Base-by-base conservation (phyloP, 64 coral and sea anemone genomes). In the Montipora foliosa region DNA sequence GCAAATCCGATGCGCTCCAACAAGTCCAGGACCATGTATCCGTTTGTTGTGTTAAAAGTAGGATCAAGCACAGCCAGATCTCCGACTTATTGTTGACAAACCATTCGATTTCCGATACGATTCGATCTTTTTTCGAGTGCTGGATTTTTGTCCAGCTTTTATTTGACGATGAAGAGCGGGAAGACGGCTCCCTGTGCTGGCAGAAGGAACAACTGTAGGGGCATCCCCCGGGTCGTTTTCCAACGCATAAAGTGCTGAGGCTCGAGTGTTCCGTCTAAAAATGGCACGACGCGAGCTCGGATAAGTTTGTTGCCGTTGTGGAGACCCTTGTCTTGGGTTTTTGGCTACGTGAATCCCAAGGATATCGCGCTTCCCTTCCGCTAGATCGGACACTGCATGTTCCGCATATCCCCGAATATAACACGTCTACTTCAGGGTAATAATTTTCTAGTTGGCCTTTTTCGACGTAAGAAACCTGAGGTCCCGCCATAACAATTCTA, bases 341-440 rank as follows among this genome's bases (percentile, higher is more conserved):
- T 61, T 8, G 20, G 20, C 75, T 22, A 76, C 52, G 37, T 89
- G 87, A 19, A 78, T 75, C 3, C 87, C 87, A 61, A 76, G 5
- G 3, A 78, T 78, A 75, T 75, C 49, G 5, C 78, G 15, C 24
- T 89, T 89, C 29, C 73, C 69, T 78, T 89, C 74, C 6, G 87
- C 71, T 44, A 89, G 47, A 25, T 89, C 75, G 4, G 57, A 47
- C 70, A 89, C 75, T 1, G 75, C 87, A 8, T 77, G 22, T 62
- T 89, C 87, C 4, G 87, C 87, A 77, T 89, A 89, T 7, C 87
- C 87, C 4, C 87, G 87, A 8, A 89, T 89, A 17, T n/a, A 89
- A 89, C 4, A 78, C 70, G 44, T 89, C 87, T 1, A 14, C 87
- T 5, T 76, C 71, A 19, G 87, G 67, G 58, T 89, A 89, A 21